Conservation (phyloP, 1,140 invertebrate genomes). For the Pantala flavescens region DNA sequence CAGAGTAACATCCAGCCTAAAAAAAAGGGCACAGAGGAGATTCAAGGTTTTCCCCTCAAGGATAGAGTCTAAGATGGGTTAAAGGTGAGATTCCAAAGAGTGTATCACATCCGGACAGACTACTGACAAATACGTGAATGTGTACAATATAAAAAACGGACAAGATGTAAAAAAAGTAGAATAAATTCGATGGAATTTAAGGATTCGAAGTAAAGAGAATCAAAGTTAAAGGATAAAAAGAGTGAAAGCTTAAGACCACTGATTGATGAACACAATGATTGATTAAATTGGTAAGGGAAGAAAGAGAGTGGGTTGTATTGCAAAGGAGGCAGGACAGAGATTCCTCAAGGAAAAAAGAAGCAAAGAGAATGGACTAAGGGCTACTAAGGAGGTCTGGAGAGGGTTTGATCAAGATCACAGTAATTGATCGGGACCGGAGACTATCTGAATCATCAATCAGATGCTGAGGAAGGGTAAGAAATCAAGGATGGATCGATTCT, state of each 20-base stretch:
- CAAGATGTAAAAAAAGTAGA: not conserved
- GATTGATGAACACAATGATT: conserved; percentile 3
- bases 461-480: not conserved
- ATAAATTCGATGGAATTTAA: not conserved
- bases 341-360: not conserved
- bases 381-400: not conserved
- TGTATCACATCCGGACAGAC: not conserved
- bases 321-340: not conserved
- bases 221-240: not conserved
- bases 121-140: too few species aligned
- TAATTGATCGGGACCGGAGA: not conserved
- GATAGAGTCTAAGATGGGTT: not conserved
- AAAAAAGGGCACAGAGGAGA: too few species aligned
- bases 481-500: not conserved
- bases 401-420: not conserved
- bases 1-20: too few species aligned
- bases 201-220: not conserved
- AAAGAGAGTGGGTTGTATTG: not conserved
- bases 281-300: not conserved
- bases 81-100: not conserved
- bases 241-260: not conserved
- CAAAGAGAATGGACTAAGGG: not conserved
- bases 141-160: too few species aligned
- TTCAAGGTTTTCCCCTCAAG: too few species aligned
- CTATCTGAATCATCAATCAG: not conserved